These are phyloP conservation scores for Lerema accius DNA, from an alignment of 1,140 invertebrate genomes.

Conservation along the genomic window DNA sequence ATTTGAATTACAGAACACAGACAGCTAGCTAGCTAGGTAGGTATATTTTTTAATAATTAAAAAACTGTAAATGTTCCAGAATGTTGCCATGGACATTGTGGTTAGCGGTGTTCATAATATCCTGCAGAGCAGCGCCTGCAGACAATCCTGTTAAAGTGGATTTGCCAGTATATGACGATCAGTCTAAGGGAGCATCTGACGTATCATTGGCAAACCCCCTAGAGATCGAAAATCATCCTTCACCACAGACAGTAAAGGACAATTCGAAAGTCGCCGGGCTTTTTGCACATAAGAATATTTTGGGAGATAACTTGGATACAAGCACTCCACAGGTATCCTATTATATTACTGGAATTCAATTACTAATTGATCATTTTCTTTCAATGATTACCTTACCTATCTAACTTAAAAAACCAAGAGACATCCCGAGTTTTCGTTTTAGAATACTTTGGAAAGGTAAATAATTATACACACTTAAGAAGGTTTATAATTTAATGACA, in stretches of 20 bases:
- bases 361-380: no score
- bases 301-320: constrained; percentile 28
- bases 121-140: constrained; percentile 43
- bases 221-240: constrained; percentile 55
- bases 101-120: constrained; percentile 35
- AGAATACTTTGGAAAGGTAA: no score
- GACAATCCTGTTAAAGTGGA: constrained; percentile 68
- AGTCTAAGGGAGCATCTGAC: constrained; percentile 42
- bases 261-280: constrained; percentile 20
- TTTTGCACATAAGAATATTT: constrained; percentile 16
- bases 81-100: constrained; percentile 44
- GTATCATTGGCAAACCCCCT: constrained; percentile 39
- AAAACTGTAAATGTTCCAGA: constrained; percentile 49
- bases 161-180: constrained; percentile 67
- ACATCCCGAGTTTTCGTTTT: no score
- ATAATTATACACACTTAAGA: no score
- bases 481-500: no score
- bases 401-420: no score
- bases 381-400: no score
- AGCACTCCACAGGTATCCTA: constrained; percentile 21
- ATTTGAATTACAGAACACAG: no score
- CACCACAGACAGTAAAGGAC: constrained; percentile 5
- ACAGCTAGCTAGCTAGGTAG: no score
- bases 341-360: no score
- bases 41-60: no score